These are phyloP conservation scores for Mylabris phalerata DNA, from an alignment of 1,140 invertebrate species.

Conservation along the genomic window DNA sequence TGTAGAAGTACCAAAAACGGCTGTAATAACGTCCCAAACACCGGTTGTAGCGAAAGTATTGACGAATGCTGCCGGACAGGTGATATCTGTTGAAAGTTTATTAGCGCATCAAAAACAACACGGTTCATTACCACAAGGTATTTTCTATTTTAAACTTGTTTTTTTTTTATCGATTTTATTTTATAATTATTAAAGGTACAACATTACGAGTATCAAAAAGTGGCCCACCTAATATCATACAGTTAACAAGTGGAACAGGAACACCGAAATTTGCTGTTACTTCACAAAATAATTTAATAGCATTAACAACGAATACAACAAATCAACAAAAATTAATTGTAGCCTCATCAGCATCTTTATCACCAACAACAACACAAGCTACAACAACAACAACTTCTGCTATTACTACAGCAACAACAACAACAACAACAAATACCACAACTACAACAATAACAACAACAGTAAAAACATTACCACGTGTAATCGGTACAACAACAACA, in stretches of 20 bases:
- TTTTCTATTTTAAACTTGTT: not conserved
- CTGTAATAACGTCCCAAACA: conserved; percentile 25
- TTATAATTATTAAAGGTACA: conserved; percentile 29
- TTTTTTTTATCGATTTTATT: not conserved
- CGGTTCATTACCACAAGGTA: conserved; percentile 42
- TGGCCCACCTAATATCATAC: conserved; percentile 40
- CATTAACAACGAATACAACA: conserved; percentile 24
- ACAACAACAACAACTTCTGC: conserved; percentile 30
- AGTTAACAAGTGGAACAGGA: conserved; percentile 31
- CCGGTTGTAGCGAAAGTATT: conserved; percentile 52
- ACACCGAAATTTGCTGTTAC: conserved; percentile 42
- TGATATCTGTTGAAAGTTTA: conserved; percentile 61
- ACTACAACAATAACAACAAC: conserved; percentile 26
- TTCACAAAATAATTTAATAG: conserved; percentile 43
- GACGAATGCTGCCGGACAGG: conserved; percentile 53
- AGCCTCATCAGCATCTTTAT: conserved; percentile 20
- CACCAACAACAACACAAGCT: conserved; percentile 29
- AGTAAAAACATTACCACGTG: conserved; percentile 17
- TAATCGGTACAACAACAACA: conserved; percentile 16
- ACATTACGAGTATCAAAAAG: conserved; percentile 44
- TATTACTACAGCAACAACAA: conserved; percentile 21
- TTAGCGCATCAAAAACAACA: conserved; percentile 53
- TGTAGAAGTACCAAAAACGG: conserved; percentile 13
- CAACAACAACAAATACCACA: conserved; percentile 27
- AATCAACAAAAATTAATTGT: conserved; percentile 39